Percentiles rank a stretch among this genome's conserved stretches.
phyloP scores from a whole-genome alignment of 2,113 vertebrate species.

The Stigmatopora argus region DNA sequence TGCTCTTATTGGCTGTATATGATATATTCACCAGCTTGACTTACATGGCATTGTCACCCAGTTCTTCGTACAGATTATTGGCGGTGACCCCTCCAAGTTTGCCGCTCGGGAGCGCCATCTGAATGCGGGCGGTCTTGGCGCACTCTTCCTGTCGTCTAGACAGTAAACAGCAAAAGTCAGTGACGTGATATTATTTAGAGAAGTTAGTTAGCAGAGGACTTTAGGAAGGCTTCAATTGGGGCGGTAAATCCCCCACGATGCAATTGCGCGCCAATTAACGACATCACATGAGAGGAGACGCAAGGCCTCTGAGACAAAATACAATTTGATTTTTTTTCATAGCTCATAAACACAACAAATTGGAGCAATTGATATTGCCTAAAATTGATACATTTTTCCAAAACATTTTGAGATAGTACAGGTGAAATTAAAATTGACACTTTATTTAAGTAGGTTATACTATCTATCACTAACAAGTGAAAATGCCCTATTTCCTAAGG shows the following conservation, averaged over 20 bases:
- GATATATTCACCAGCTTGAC: constrained; percentile 46
- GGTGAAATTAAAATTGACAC: no score
- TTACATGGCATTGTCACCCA: constrained; percentile 93
- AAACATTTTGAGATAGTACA: no score
- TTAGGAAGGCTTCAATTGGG: background rate
- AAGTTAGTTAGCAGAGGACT: background rate
- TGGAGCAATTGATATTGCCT: no score
- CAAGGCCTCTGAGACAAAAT: background rate
- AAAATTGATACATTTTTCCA: no score
- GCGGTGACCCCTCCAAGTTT: constrained; percentile 77
- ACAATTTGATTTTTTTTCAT: background rate
- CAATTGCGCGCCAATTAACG: background rate
- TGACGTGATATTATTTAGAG: constrained; percentile 3
- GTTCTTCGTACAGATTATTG: constrained; percentile 92
- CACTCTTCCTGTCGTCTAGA: constrained; percentile 91
- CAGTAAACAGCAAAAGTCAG: constrained; percentile 10
- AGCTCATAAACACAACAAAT: no score
- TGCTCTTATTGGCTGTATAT: no score
- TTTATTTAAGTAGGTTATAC: background rate
- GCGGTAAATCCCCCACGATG: background rate
- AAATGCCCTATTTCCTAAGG: background rate
- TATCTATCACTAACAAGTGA: background rate
- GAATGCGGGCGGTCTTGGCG: constrained; percentile 91
- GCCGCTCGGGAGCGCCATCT: constrained; percentile 85
- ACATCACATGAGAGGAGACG: background rate